Evolutionary conservation across 2,888 invertebrate species (phyloP), one percentile per base, ranked within the genome.

Genomic region (Aphidius colemani): DNA sequence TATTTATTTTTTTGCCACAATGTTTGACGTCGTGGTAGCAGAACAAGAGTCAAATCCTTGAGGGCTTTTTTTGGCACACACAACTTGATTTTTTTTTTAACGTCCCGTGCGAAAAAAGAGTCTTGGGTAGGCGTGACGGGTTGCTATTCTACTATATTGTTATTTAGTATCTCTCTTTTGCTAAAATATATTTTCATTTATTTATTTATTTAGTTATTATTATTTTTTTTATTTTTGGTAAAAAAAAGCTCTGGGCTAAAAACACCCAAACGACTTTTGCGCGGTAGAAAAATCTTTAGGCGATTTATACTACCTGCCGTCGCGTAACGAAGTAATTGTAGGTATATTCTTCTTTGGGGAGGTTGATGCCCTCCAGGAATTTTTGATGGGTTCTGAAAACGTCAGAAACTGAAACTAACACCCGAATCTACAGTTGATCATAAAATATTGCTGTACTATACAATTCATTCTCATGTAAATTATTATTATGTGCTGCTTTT

Each of bases 241-340:
- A 9, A n/a, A 39, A n/a, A n/a, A 40, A 39, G 61, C 65, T 57
- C 10, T 51, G 48, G 61, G 59, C 61, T 55, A 56, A 61, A 55
- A 48, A 61, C 51, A 53, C 45, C 57, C 43, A 51, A 61, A 57
- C 53, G 53, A 48, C 49, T 59, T 63, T 63, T 56, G 61, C 56
- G 63, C 59, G 46, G 63, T 63, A 59, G 53, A 64, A 59, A 57
- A 59, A 64, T 64, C 51, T 43, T 55, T 49, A 30, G 49, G 49
- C 51, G 30, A 56, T 64, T 64, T 64, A 64, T 59, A 64, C 63
- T 64, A 64, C 63, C 63, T 64, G 63, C 59, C 59, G 63, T 64
- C 63, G 63, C 63, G 63, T 64, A 64, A 64, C 63, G 53, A 48
- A 64, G 59, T 64, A 64, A 64, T 64, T 64, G 63, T 10, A 55